Conservation (phyloP, 2,888 invertebrate species). For the Athalia circularis region DNA sequence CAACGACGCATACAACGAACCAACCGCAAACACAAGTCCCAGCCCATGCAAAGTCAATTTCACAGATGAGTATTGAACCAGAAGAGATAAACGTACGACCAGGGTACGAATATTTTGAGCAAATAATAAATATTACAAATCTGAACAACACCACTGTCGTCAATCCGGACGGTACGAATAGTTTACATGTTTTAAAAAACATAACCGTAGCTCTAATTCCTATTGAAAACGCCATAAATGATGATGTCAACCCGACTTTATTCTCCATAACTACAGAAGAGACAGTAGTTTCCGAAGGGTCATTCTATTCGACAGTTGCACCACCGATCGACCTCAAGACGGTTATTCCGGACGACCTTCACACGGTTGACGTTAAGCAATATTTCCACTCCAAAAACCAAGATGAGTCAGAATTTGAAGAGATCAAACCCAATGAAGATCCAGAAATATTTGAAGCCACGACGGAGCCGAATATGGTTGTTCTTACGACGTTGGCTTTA, state of each 20-base stretch:
- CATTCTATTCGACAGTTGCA: conserved; percentile 36
- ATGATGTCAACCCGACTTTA: background rate
- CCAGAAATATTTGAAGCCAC: background rate
- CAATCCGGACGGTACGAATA: background rate
- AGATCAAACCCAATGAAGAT: background rate
- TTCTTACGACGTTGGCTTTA: background rate
- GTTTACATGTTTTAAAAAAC: background rate
- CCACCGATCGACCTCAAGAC: conserved; percentile 28
- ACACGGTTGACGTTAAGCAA: conserved; percentile 37
- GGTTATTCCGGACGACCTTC: conserved; percentile 32
- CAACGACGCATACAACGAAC: background rate
- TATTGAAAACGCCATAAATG: background rate
- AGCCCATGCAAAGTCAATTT: too few relatives aligned
- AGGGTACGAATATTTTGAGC: background rate
- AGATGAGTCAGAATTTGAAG: background rate
- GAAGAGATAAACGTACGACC: background rate
- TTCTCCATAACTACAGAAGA: background rate
- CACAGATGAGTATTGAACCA: background rate
- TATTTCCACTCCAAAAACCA: conserved; percentile 46
- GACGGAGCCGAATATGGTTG: background rate
- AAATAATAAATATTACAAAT: background rate
- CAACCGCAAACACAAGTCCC: background rate
- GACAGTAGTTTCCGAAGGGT: background rate
- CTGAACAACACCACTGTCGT: background rate
- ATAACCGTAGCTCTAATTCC: background rate